phyloP scores from a whole-genome alignment of 2,797 vertebrate genomes.

The Nyctalus aviator region DNA sequence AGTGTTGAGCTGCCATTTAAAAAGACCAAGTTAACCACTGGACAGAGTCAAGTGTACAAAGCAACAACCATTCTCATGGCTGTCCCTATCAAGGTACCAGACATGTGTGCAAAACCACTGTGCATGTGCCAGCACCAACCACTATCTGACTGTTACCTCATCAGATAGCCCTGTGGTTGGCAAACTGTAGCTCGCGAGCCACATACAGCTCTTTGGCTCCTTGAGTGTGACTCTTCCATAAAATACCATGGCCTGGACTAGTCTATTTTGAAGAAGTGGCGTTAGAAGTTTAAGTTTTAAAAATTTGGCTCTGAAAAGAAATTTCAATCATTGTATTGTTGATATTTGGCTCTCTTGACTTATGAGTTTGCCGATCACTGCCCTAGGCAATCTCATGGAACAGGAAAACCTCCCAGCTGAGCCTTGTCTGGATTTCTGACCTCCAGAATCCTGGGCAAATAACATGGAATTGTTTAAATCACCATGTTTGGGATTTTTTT shows the following conservation, averaged over 20 bases:
- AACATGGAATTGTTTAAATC: background rate
- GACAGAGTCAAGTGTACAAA: background rate
- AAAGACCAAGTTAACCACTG: background rate
- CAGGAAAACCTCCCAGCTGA: background rate
- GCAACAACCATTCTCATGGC: accelerated
- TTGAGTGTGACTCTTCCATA: too few relatives aligned
- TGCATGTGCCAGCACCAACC: background rate
- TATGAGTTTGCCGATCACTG: too few relatives aligned
- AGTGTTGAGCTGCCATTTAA: background rate
- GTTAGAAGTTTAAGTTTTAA: too few relatives aligned
- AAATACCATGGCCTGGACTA: too few relatives aligned
- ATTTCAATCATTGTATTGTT: too few relatives aligned
- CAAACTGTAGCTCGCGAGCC: too few relatives aligned
- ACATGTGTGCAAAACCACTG: background rate
- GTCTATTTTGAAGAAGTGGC: too few relatives aligned
- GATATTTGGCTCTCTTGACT: too few relatives aligned
- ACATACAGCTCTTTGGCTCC: too few relatives aligned
- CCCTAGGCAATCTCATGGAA: background rate
- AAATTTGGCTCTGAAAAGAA: too few relatives aligned
- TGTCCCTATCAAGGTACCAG: background rate
- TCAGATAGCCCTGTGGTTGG: background rate
- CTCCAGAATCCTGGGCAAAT: background rate
- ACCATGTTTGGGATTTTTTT: background rate
- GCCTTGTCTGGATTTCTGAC: background rate
- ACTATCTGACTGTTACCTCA: background rate